Base-by-base conservation (phyloP, 2,888 invertebrate genomes). In the Hylaea fasciaria region DNA sequence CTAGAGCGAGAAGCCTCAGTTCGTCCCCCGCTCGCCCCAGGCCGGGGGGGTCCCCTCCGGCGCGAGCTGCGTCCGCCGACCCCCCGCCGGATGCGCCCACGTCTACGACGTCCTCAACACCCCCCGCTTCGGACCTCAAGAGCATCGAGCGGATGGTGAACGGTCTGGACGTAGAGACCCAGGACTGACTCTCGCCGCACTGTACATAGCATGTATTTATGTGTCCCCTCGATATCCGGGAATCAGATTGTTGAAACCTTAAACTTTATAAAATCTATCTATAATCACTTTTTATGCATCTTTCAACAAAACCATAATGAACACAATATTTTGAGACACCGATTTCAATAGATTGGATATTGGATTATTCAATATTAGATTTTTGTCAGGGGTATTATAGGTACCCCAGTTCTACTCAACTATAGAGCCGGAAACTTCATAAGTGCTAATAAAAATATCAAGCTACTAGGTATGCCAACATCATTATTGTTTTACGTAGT, bases 121-220 rank as follows among this genome's bases (percentile, higher is more conserved):
- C 93, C 66, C 94, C 94, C 39, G 94, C 96, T 44, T 96, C 95
- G 65, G 98, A 98, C 90, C 94, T 98, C 72, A 98, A 98, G 91
- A 98, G 96, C 87, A 98, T 98, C 92, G 98, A 98, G 92, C 97
- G 98, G 86, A 98, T 98, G 98, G 98, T 98, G 72, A 98, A 98
- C 89, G 98, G 98, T 13, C 93, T 98, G 68, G 98, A 98, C 86
- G 97, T 97, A 71, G 96, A 96, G 85, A 94, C 95, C 71, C 94
- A 86, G 91, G 92, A 92, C 89, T 91, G 90, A 91, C 81, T 44
- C 39, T 50, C 82, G 76, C 76, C 74, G 68, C 76, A 73, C 75
- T 91, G 91, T 91, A 91, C 74, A 91, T 91, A 91, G 85, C 85
- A 83, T 89, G 85, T 91, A 89, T 91, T 91, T 90, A 90, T 87